These are phyloP conservation scores for Schlechtendalia chinensis DNA, from an alignment of 1,140 invertebrate genomes.

Conservation along the genomic window DNA sequence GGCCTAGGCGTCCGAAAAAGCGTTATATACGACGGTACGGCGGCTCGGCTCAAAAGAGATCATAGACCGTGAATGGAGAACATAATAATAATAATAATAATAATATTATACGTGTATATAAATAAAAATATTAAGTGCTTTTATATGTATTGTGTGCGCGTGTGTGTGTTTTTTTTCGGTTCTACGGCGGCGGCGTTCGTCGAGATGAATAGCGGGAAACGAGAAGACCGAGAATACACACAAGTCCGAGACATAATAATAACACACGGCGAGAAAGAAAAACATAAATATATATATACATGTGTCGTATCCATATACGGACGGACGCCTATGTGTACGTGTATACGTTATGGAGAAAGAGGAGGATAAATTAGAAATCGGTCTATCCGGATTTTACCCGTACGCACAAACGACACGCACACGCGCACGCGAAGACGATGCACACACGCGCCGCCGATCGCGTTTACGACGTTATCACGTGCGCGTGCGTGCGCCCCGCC, in stretches of 20 bases:
- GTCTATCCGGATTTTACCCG: neutral
- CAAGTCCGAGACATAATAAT: neutral
- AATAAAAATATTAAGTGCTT: no score
- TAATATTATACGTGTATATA: no score
- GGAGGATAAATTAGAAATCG: slow-evolving; percentile 16
- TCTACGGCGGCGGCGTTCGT: neutral
- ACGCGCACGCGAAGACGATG: neutral
- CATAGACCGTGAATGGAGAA: neutral
- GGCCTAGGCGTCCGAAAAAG: no score
- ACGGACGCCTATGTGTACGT: no score
- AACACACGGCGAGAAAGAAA: neutral
- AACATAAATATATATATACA: no score
- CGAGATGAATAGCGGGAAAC: slow-evolving; percentile 14
- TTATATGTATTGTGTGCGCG: neutral
- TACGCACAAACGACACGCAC: neutral
- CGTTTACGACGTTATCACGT: no score
- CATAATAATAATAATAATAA: neutral
- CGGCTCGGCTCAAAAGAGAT: slow-evolving; percentile 35
- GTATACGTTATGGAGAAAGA: neutral
- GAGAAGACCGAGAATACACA: neutral
- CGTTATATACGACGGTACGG: neutral
- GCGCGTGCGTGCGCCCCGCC: neutral
- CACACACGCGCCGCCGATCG: neutral
- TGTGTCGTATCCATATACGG: no score
- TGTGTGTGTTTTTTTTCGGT: neutral